Conservation (phyloP, 2,797 vertebrate genomes). For the Anguilla megastoma region DNA sequence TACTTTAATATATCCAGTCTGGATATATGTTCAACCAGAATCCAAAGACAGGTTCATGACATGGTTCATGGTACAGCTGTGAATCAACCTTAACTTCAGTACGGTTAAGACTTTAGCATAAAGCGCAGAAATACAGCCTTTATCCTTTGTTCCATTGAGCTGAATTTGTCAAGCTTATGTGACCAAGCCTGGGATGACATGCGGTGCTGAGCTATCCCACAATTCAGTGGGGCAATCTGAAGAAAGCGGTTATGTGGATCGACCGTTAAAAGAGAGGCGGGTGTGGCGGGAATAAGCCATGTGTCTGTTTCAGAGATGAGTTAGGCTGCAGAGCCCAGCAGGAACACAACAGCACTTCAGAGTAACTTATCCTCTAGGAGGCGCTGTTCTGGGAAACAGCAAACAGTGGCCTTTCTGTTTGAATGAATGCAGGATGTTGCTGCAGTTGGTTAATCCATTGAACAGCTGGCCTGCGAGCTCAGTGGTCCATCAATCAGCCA, state of each 20-base stretch:
- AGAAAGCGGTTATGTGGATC: not conserved
- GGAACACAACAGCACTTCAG: not conserved
- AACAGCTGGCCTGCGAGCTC: not conserved
- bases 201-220: not conserved
- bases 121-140: conserved; percentile 1
- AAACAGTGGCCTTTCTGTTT: not conserved
- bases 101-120: not conserved
- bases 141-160: not conserved
- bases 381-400: not conserved
- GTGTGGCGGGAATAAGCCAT: not conserved
- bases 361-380: not conserved
- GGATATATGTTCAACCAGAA: conserved; percentile 11
- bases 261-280: not conserved
- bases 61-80: not conserved
- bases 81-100: conserved; percentile 2
- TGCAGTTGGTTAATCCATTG: not conserved
- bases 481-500: conserved; percentile 19
- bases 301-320: not conserved
- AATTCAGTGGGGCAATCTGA: not conserved
- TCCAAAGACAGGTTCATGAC: not conserved
- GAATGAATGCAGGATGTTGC: not conserved
- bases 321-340: not conserved
- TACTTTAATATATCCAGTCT: not conserved
- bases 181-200: conserved; percentile 20
- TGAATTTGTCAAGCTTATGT: conserved; percentile 20